phyloP scores from a whole-genome alignment of 64 coral and sea anemone genomes.

The Montipora capricornis region DNA sequence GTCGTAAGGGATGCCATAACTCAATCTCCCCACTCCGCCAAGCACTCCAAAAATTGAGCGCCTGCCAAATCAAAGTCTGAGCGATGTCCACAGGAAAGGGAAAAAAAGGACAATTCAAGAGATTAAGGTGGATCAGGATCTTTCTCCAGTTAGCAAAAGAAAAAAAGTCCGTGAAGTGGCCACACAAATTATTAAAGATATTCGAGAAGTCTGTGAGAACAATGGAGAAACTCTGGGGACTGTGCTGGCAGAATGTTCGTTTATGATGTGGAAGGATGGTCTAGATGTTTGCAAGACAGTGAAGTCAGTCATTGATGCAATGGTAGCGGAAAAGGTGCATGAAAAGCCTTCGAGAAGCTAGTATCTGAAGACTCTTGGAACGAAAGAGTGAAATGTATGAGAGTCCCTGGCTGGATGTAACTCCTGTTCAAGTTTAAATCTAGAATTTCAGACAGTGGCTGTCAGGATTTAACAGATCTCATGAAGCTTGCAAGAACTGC shows the following conservation, averaged over 20 bases:
- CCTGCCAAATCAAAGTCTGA: neutral
- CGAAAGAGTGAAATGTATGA: conserved; percentile 23
- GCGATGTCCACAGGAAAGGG: neutral
- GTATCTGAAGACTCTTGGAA: conserved; percentile 31
- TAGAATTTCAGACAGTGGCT: conserved; percentile 44
- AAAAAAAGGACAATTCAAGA: neutral
- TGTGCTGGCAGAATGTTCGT: conserved; percentile 10
- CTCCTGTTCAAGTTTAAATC: conserved; percentile 43
- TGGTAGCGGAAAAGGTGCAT: conserved; percentile 14
- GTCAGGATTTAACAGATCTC: conserved; percentile 36
- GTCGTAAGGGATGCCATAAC: neutral
- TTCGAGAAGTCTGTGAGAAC: conserved; percentile 2
- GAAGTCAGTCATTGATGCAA: neutral
- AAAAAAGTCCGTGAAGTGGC: conserved; percentile 22
- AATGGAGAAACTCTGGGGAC: conserved; percentile 20
- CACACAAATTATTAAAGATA: neutral
- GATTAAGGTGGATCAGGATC: conserved; percentile 1
- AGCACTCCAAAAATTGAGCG: neutral
- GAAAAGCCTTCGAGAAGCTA: conserved; percentile 25
- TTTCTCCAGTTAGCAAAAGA: conserved; percentile 34
- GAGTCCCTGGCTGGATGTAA: conserved; percentile 38
- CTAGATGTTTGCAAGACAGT: neutral
- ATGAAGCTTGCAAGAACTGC: conserved; percentile 40
- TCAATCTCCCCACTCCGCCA: conserved; percentile 15
- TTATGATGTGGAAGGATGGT: neutral